Evolutionary conservation across 2,888 invertebrate genomes (phyloP).

Genomic region (Chouioia cunea): DNA sequence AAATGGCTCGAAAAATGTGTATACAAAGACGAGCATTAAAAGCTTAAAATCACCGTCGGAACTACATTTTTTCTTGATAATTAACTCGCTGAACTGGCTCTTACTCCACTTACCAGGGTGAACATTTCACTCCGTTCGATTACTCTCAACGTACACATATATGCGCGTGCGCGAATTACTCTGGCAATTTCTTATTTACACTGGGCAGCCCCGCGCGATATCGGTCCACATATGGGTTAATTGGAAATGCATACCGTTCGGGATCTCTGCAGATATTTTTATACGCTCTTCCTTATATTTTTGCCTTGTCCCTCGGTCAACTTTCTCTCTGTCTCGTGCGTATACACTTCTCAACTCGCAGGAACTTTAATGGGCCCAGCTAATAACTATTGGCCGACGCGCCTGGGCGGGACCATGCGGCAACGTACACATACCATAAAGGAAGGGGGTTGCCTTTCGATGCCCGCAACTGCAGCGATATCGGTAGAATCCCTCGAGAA

Average conservation of each 20-base stretch:
- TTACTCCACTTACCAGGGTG: slow-evolving; percentile 32
- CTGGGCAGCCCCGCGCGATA: slow-evolving; percentile 4
- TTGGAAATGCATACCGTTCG: slow-evolving; percentile 35
- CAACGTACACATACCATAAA: slow-evolving; percentile 58
- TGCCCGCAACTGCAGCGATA: background rate
- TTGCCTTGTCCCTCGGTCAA: no score
- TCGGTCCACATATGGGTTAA: slow-evolving; percentile 36
- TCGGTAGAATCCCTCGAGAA: no score
- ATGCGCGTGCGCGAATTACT: background rate
- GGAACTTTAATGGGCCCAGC: slow-evolving; percentile 68
- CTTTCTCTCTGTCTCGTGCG: slow-evolving; percentile 50
- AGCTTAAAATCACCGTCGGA: no score
- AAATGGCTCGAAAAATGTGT: background rate
- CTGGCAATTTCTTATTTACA: slow-evolving; percentile 30
- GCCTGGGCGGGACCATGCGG: slow-evolving; percentile 68
- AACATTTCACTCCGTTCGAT: slow-evolving; percentile 40
- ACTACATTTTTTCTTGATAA: slow-evolving; percentile 24
- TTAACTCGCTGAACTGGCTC: slow-evolving; percentile 38
- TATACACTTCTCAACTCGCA: slow-evolving; percentile 55
- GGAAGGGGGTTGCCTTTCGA: slow-evolving; percentile 28
- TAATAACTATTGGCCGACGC: slow-evolving; percentile 69
- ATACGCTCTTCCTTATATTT: no score
- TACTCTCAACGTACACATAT: slow-evolving; percentile 5
- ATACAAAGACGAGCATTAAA: background rate
- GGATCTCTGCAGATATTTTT: background rate